Base-by-base conservation (phyloP, 2,797 vertebrate species). In the Allobates femoralis region DNA sequence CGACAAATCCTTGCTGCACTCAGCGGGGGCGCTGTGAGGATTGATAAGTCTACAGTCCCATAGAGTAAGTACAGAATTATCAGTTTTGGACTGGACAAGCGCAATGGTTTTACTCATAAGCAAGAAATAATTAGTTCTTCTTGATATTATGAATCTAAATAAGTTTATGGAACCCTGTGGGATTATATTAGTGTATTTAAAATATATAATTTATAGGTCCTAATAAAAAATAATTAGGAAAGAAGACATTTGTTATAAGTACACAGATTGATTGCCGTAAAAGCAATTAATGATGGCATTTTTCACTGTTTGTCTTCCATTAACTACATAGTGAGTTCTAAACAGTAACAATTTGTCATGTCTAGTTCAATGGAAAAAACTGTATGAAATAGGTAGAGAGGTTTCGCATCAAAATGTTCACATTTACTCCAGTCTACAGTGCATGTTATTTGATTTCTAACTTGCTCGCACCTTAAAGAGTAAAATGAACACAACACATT, bases 261-360 rank as follows among this genome's bases (percentile, higher is more conserved):
- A 18, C 53, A 23, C 30, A 34, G 75, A 78, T 78, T 78, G 75
- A 55, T 78, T 30, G 19, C 19, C 3, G 28, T 78, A 23, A 55
- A 34, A 34, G 30, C 75, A 78, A 78, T 78, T 56, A 78, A 56
- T 78, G 75, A 34, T 55, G 19, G 26, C 30, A 34, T 78, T 30
- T 30, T 19, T 32, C 30, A 78, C 28, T 56, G 51, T 23, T 34
- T 78, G 53, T 16, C 30, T 4, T 32, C 75, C 75, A 56, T 56
- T 34, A 56, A 56, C 28, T 37, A 71, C 67, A 41, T 46, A 71
- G 34, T 21, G 75, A 58, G 34, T 32, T 56, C 21, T 78, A 78
- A 78, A 58, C 28, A 56, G 53, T 56, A 78, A 56, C 51, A 23
- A 78, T 78, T 58, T 78, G 51, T 78, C 75, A 56, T 78, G 75